Conservation (phyloP, 2,888 invertebrate species). For the Hofmannophila pseudospretella region DNA sequence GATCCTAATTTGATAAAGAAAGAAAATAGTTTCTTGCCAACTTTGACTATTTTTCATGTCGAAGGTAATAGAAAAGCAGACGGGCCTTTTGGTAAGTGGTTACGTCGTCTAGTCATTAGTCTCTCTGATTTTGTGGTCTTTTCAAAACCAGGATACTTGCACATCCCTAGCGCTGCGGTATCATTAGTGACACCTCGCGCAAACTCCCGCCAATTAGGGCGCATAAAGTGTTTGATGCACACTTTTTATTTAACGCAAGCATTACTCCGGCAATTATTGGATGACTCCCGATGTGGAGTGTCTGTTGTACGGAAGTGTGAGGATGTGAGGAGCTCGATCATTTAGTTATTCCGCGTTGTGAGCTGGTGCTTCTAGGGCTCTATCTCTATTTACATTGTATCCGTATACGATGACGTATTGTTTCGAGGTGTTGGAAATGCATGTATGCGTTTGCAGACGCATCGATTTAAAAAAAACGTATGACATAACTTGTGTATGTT, state of each 20-base stretch:
- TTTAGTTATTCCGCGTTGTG: constrained; percentile 6
- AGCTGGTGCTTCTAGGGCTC: not conserved
- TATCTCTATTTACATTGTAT: no score
- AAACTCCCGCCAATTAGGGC: constrained; percentile 75
- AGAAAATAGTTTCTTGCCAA: no score
- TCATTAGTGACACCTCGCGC: constrained; percentile 77
- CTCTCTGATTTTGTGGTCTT: constrained; percentile 22
- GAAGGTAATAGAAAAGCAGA: no score
- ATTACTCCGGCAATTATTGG: constrained; percentile 71
- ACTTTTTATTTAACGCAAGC: constrained; percentile 72
- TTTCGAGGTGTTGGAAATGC: no score
- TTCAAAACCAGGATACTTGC: constrained; percentile 26
- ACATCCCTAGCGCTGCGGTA: constrained; percentile 29
- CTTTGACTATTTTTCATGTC: no score
- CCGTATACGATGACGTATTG: no score
- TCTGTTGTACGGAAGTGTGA: constrained; percentile 30
- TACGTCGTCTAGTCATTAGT: no score
- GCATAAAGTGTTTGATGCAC: constrained; percentile 68
- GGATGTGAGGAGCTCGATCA: constrained; percentile 4
- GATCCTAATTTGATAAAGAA: no score
- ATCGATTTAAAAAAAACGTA: no score
- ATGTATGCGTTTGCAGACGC: no score
- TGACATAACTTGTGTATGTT: no score
- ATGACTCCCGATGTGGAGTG: constrained; percentile 54
- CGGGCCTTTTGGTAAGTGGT: no score